phyloP scores from a whole-genome alignment of 2,113 vertebrate genomes.

The Muntiacus muntjak region DNA sequence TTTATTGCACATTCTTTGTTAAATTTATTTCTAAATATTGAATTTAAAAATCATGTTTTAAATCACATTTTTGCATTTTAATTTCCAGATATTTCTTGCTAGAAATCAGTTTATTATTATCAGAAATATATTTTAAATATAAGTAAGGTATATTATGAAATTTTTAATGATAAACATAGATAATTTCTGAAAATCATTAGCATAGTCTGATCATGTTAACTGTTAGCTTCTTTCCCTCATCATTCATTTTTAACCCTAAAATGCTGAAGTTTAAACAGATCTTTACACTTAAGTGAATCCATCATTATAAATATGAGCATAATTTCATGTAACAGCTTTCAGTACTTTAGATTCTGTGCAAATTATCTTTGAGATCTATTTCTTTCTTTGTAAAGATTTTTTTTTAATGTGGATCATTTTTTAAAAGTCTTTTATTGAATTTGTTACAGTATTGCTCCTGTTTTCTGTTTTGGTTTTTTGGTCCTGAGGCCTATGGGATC shows the following conservation, averaged over 20 bases:
- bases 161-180: not conserved
- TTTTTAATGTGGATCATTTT: not conserved
- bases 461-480: not conserved
- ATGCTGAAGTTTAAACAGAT: conserved; percentile 77
- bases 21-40: not conserved
- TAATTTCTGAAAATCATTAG: conserved; percentile 16
- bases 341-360: conserved; percentile 84
- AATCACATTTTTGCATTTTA: not conserved
- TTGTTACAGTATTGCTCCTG: not conserved
- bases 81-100: not conserved
- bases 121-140: conserved; percentile 1
- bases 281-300: conserved; percentile 77
- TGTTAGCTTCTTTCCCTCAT: not conserved
- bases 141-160: not conserved
- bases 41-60: not conserved
- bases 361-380: not conserved
- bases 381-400: not conserved
- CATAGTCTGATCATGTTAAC: not conserved
- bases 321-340: conserved; percentile 76
- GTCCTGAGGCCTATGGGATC: not conserved
- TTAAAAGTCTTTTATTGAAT: not conserved
- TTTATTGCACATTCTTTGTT: not conserved
- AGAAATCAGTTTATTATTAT: not conserved
- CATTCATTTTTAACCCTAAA: conserved; percentile 69
- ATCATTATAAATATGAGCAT: conserved; percentile 82